Percentiles rank a stretch among this genome's conserved stretches.
These are phyloP conservation scores for Poeciliopsis occidentalis DNA, from an alignment of 2,113 vertebrate species.

Conservation along the genomic window DNA sequence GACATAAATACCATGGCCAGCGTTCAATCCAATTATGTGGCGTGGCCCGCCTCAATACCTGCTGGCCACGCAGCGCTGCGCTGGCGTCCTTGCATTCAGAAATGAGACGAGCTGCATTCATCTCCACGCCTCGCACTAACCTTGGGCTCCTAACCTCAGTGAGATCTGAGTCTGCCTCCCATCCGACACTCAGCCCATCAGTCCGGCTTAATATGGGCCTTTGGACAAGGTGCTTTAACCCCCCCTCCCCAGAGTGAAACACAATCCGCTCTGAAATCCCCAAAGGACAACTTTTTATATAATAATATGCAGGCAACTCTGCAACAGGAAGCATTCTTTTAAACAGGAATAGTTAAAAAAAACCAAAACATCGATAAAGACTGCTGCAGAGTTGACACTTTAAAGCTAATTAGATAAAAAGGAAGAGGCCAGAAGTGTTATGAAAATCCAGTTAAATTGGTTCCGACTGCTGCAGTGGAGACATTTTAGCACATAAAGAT, in stretches of 20 bases:
- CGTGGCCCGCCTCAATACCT: constrained; percentile 93
- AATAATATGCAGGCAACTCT: constrained; percentile 14
- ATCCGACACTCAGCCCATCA: constrained; percentile 90
- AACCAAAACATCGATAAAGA: too few relatives aligned
- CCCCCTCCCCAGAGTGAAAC: constrained; percentile 72
- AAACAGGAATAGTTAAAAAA: too few relatives aligned
- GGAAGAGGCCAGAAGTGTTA: too few relatives aligned
- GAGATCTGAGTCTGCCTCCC: constrained; percentile 84
- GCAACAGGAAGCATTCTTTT: constrained; percentile 27
- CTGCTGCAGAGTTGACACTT: too few relatives aligned
- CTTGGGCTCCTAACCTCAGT: constrained; percentile 72
- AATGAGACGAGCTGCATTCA: constrained; percentile 79
- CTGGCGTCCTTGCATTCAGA: constrained; percentile 92
- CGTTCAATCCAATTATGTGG: constrained; percentile 98
- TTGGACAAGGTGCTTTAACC: constrained; percentile 87
- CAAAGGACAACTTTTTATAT: constrained; percentile 52
- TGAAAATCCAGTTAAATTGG: too few relatives aligned
- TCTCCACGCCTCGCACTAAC: constrained; percentile 51
- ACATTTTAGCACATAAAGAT: too few relatives aligned
- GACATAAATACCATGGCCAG: constrained; percentile 96
- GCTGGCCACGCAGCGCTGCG: constrained; percentile 85
- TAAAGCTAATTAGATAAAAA: too few relatives aligned
- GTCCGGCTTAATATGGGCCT: constrained; percentile 85
- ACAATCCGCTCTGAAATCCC: constrained; percentile 76
- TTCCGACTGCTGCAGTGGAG: too few relatives aligned